phyloP scores from a whole-genome alignment of 1,140 invertebrate genomes.

The Zaprionus camerounensis region DNA sequence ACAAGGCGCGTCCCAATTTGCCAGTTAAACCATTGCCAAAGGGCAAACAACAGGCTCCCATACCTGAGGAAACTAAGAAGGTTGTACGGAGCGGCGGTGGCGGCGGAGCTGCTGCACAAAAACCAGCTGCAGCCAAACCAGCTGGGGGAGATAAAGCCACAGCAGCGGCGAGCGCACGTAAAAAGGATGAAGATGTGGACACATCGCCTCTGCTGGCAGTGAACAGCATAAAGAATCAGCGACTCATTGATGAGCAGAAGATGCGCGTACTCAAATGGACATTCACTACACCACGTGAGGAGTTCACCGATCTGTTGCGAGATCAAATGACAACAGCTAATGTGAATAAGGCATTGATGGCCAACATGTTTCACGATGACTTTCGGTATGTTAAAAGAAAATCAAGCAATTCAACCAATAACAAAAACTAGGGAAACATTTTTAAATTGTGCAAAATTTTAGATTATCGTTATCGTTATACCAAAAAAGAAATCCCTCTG shows the following conservation, averaged over 20 bases:
- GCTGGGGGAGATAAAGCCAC: constrained; percentile 78
- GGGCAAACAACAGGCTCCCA: constrained; percentile 85
- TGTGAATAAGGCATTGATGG: constrained; percentile 93
- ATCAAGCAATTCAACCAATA: not conserved
- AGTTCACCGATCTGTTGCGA: constrained; percentile 96
- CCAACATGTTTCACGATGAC: constrained; percentile 97
- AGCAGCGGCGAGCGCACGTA: constrained; percentile 85
- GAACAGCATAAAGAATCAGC: constrained; percentile 95
- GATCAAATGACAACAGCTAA: constrained; percentile 95
- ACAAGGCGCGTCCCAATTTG: constrained; percentile 93
- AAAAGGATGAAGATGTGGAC: constrained; percentile 94
- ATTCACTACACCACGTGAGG: constrained; percentile 95
- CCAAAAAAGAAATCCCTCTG: too few relatives aligned
- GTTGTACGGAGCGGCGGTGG: constrained; percentile 86
- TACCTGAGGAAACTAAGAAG: constrained; percentile 85
- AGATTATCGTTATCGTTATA: not conserved
- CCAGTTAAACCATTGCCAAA: constrained; percentile 92
- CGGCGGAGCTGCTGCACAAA: constrained; percentile 63
- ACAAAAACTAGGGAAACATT: not conserved
- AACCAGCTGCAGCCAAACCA: constrained; percentile 85
- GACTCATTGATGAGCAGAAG: constrained; percentile 96
- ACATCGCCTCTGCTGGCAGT: constrained; percentile 91
- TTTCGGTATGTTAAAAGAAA: constrained; percentile 86
- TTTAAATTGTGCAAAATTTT: not conserved
- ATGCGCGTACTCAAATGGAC: constrained; percentile 98